Conservation (phyloP, 1,140 invertebrate genomes). For the Solen grandis region DNA sequence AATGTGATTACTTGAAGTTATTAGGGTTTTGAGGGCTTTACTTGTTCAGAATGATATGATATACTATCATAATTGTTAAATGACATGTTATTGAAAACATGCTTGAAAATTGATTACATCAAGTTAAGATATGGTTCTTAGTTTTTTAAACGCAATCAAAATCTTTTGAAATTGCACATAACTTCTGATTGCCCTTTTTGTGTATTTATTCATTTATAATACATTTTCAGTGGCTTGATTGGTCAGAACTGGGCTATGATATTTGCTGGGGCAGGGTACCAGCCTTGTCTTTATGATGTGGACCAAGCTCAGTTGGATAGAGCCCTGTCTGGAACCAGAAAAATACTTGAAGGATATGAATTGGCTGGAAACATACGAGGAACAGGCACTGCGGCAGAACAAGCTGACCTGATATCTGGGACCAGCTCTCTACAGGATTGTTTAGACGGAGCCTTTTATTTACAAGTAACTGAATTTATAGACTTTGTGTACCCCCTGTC, state of each 20-base stretch:
- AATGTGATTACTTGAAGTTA: too few species aligned
- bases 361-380: slow-evolving; percentile 86
- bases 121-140: too few species aligned
- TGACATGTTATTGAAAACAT: too few species aligned
- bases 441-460: slow-evolving; percentile 81
- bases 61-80: too few species aligned
- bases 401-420: slow-evolving; percentile 87
- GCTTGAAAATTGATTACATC: too few species aligned
- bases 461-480: slow-evolving; percentile 61
- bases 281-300: slow-evolving; percentile 92
- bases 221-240: slow-evolving; percentile 69
- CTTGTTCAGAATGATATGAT: too few species aligned
- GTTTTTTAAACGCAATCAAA: too few species aligned
- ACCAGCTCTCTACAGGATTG: slow-evolving; percentile 74
- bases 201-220: too few species aligned
- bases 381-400: slow-evolving; percentile 86
- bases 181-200: too few species aligned
- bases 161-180: too few species aligned
- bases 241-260: slow-evolving; percentile 73
- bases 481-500: not conserved
- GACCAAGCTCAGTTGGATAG: slow-evolving; percentile 86
- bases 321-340: slow-evolving; percentile 87
- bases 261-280: slow-evolving; percentile 87
- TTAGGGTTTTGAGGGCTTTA: too few species aligned
- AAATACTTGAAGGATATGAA: slow-evolving; percentile 88